These are phyloP conservation scores for Schizaphis graminum DNA, from an alignment of 2,888 invertebrate genomes.

Conservation along the genomic window DNA sequence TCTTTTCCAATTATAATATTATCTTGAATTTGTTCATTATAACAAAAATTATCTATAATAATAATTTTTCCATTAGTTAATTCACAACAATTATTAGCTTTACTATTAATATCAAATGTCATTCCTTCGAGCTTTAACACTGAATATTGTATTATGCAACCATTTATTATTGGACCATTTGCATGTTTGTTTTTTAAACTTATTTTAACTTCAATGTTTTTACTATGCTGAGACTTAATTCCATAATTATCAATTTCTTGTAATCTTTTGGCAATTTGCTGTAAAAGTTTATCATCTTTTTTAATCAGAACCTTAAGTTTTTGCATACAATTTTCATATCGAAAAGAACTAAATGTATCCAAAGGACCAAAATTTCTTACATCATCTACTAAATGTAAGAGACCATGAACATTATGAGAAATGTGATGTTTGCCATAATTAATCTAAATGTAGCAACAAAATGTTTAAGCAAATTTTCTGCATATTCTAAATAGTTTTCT, in stretches of 20 bases:
- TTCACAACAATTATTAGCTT: slow-evolving; percentile 9
- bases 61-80: not conserved
- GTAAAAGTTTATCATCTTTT: not conserved
- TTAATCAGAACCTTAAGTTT: no score
- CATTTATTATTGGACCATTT: not conserved
- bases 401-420: no score
- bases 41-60: slow-evolving; percentile 5
- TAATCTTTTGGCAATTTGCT: slow-evolving; percentile 10
- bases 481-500: no score
- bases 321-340: no score
- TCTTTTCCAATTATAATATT: not conserved
- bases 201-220: not conserved
- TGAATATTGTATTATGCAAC: not conserved
- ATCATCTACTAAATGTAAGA: no score
- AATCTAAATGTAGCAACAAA: no score
- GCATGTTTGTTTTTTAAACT: not conserved
- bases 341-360: no score
- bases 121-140: not conserved
- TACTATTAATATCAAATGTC: not conserved
- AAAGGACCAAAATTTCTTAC: no score
- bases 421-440: no score
- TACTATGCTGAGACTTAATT: not conserved
- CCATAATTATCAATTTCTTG: slow-evolving; percentile 2
- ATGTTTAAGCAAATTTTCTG: no score
- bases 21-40: not conserved